These are phyloP conservation scores for Epirrita christyi DNA, from an alignment of 2,888 invertebrate species.

Conservation along the genomic window DNA sequence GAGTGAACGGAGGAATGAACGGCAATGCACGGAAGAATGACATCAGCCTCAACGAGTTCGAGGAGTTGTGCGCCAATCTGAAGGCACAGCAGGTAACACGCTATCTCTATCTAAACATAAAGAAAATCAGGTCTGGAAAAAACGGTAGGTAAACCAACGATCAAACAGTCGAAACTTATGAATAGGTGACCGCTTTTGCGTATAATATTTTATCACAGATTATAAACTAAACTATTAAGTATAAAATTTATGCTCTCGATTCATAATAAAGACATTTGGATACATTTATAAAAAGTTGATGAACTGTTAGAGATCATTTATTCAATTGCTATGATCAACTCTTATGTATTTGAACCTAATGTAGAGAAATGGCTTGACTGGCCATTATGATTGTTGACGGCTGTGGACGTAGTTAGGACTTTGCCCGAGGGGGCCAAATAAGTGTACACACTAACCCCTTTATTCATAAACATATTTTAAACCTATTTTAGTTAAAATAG, in stretches of 20 bases:
- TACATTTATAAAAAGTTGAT: conserved; percentile 19
- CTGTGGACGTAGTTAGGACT: conserved; percentile 37
- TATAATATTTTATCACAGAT: no score
- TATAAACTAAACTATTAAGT: no score
- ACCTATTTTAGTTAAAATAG: no score
- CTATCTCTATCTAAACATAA: no score
- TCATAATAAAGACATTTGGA: conserved; percentile 13
- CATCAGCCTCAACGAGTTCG: conserved; percentile 95
- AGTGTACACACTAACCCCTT: no score
- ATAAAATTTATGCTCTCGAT: no score
- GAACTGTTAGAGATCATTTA: conserved; percentile 20
- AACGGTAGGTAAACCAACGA: no score
- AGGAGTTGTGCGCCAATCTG: conserved; percentile 93
- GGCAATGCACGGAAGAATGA: conserved; percentile 89
- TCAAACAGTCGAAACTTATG: no score
- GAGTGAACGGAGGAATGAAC: conserved; percentile 80
- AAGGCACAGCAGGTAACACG: conserved; percentile 90
- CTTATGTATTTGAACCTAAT: conserved; percentile 44
- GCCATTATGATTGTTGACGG: conserved; percentile 42
- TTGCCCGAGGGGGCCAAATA: neutral
- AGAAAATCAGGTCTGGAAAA: no score
- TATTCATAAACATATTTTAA: no score
- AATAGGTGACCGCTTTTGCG: no score
- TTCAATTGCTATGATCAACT: conserved; percentile 31
- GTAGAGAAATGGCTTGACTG: conserved; percentile 28